A percentile compares a stretch with the other conserved stretches of the same genome.
Conservation (phyloP, 2,113 vertebrate species). For the Carlito syrichta region DNA sequence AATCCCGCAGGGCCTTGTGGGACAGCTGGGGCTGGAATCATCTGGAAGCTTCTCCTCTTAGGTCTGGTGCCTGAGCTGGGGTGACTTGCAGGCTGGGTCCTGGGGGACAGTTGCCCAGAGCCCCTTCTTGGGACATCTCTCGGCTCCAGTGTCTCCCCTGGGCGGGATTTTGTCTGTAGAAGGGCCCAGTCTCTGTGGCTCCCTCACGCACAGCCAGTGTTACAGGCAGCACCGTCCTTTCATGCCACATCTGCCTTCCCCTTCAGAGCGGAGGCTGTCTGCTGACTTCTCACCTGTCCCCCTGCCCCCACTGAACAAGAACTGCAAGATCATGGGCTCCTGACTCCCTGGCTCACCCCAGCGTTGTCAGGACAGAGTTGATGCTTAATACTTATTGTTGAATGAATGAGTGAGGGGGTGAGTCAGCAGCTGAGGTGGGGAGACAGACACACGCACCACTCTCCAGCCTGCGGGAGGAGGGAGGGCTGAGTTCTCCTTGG, state of each 20-base stretch:
- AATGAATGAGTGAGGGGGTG: not conserved
- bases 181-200: not conserved
- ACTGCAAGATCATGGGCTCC: not conserved
- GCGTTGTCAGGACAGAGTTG: not conserved
- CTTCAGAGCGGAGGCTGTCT: not conserved
- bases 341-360: not conserved
- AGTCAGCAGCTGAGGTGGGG: not conserved
- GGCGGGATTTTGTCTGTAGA: not conserved
- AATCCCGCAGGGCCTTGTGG: not conserved
- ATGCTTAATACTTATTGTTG: not conserved
- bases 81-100: not conserved
- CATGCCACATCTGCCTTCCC: not conserved
- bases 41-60: not conserved
- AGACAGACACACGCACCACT: too few species aligned
- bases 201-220: not conserved
- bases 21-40: not conserved
- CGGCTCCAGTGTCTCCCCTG: not conserved
- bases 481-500: not conserved
- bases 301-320: not conserved
- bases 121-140: not conserved
- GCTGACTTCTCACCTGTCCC: not conserved
- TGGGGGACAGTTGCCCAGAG: not conserved
- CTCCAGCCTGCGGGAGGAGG: rapidly evolving
- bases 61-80: not conserved
- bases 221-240: not conserved